Percentiles rank a stretch among this genome's conserved stretches.
phyloP scores from a whole-genome alignment of 2,113 vertebrate genomes.

The Gymnogyps californianus region DNA sequence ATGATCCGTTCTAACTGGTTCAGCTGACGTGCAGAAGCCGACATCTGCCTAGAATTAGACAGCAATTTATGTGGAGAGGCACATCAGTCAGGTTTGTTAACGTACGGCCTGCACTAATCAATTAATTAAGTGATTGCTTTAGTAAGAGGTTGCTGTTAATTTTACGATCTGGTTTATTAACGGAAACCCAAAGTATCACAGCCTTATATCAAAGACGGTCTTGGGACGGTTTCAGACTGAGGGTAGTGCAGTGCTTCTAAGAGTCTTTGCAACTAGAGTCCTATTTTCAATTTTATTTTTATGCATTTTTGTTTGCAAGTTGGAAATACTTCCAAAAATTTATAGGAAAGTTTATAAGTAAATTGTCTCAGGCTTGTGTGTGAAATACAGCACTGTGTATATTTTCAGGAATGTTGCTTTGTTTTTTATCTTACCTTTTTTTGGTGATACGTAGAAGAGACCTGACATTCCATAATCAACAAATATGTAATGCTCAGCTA shows the following conservation, averaged over 20 bases:
- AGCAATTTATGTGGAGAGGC: neutral
- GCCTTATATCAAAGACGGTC: neutral
- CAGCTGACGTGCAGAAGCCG: neutral
- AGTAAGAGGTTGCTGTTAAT: neutral
- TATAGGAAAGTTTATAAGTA: constrained; percentile 34
- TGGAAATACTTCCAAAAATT: constrained; percentile 41
- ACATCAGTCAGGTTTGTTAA: neutral
- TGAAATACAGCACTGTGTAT: constrained; percentile 65
- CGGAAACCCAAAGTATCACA: neutral
- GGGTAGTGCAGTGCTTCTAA: neutral
- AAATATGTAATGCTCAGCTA: constrained; percentile 57
- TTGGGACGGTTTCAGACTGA: neutral
- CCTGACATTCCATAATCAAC: constrained; percentile 70
- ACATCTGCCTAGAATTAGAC: neutral
- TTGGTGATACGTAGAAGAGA: constrained; percentile 51
- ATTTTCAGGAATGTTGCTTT: constrained; percentile 61
- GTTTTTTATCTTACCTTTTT: constrained; percentile 23
- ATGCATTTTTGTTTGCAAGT: constrained; percentile 18
- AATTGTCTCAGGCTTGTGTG: constrained; percentile 70
- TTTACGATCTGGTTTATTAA: neutral
- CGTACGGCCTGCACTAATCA: neutral
- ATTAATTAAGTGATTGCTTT: neutral
- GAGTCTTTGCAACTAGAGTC: neutral
- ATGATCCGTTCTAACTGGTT: neutral
- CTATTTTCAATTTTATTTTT: neutral